Evolutionary conservation across 2,113 vertebrate species (phyloP).

Genomic region (Gracilinanus agilis): DNA sequence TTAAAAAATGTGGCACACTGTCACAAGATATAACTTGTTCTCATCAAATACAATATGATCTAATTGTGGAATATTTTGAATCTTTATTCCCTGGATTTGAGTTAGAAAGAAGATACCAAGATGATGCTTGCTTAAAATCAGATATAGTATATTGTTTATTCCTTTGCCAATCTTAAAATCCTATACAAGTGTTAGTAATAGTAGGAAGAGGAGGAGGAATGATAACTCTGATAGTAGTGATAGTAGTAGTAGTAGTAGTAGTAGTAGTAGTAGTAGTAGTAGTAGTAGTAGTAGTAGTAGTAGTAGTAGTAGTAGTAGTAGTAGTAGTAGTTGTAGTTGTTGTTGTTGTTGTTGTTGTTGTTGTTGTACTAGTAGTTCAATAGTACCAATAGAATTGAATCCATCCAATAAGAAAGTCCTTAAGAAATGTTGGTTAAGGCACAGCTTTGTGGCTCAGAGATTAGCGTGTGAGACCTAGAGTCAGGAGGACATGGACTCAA

Average conservation of each 20-base stretch:
- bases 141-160: not conserved
- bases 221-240: not conserved
- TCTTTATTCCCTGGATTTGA: slow-evolving; percentile 15
- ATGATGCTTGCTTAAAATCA: not conserved
- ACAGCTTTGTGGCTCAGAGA: no score
- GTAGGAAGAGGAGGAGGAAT: not conserved
- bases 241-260: not conserved
- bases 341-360: no score
- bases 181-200: not conserved
- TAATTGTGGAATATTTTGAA: slow-evolving; percentile 29
- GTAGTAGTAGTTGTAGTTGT: not conserved
- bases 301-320: not conserved
- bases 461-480: no score
- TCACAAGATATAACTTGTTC: slow-evolving; percentile 22
- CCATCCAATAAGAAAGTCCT: not conserved
- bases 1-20: slow-evolving; percentile 29
- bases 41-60: slow-evolving; percentile 37
- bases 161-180: not conserved
- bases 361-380: not conserved
- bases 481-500: no score
- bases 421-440: not conserved
- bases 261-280: not conserved
- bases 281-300: no score
- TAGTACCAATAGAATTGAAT: not conserved
- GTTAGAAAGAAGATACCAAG: not conserved